Evolutionary conservation across 2,113 vertebrate genomes (phyloP).

Genomic region (Garra rufa): DNA sequence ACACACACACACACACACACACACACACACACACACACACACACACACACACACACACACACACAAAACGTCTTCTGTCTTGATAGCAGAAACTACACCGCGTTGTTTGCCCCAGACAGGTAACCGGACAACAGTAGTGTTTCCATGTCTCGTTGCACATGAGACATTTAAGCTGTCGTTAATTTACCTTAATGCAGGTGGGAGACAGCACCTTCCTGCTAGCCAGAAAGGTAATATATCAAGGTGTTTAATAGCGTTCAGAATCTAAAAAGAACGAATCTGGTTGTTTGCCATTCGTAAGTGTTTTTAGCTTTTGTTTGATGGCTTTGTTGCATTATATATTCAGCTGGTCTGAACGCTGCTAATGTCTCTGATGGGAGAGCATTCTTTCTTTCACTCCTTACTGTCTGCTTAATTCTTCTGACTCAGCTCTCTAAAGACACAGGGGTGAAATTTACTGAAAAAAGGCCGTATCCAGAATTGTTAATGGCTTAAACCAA

Average conservation of each 20-base stretch:
- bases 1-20: slow-evolving; percentile 39
- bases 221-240: slow-evolving; percentile 51
- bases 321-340: neutral
- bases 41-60: slow-evolving; percentile 18
- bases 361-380: neutral
- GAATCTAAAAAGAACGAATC: neutral
- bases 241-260: slow-evolving; percentile 56
- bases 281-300: neutral
- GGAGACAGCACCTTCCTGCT: slow-evolving; percentile 53
- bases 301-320: neutral
- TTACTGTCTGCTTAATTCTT: neutral
- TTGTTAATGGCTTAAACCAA: neutral
- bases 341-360: neutral
- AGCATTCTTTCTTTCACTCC: neutral
- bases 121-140: slow-evolving; percentile 75
- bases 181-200: slow-evolving; percentile 64
- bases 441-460: neutral
- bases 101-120: slow-evolving; percentile 59
- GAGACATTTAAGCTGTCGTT: slow-evolving; percentile 74
- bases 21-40: slow-evolving; percentile 1
- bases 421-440: neutral
- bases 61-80: slow-evolving; percentile 17
- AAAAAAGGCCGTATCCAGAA: neutral
- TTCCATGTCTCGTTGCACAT: slow-evolving; percentile 50
- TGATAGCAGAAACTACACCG: neutral